phyloP scores from a whole-genome alignment of 2,797 vertebrate genomes.

The Melanotaenia pygmaea region DNA sequence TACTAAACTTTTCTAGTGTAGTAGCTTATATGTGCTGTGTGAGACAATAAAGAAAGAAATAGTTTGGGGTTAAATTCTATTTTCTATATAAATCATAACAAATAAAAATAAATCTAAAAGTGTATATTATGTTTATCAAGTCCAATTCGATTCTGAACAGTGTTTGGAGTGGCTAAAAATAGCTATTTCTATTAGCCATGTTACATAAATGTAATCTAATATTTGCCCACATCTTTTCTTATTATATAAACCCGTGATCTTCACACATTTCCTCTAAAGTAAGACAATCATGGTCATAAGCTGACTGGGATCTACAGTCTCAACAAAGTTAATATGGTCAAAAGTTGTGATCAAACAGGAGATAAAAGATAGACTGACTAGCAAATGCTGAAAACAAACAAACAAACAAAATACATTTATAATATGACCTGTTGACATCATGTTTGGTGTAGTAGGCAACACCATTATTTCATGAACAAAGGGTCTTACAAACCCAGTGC shows the following conservation, averaged over 20 bases:
- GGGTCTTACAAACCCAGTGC: neutral
- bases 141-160: conserved; percentile 3
- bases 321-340: conserved; percentile 30
- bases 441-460: conserved; percentile 2
- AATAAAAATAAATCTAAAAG: neutral
- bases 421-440: conserved; percentile 2
- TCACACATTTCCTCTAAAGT: conserved; percentile 38
- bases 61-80: neutral
- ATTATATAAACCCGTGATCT: conserved; percentile 32
- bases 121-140: neutral
- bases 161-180: conserved; percentile 20
- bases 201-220: conserved; percentile 49
- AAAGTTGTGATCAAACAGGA: conserved; percentile 1
- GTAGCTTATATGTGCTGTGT: neutral
- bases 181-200: conserved; percentile 22
- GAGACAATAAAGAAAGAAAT: neutral
- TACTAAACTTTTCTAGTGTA: neutral
- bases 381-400: neutral
- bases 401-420: neutral
- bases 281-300: neutral
- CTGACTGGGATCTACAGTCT: conserved; percentile 22
- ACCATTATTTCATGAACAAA: conserved; percentile 24
- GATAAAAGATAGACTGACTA: conserved; percentile 6
- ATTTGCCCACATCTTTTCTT: conserved; percentile 45
- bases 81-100: neutral